Evolutionary conservation across 2,113 vertebrate species (phyloP), one percentile per base, ranked within the genome.

Genomic region (Rhabdomys dilectus): DNA sequence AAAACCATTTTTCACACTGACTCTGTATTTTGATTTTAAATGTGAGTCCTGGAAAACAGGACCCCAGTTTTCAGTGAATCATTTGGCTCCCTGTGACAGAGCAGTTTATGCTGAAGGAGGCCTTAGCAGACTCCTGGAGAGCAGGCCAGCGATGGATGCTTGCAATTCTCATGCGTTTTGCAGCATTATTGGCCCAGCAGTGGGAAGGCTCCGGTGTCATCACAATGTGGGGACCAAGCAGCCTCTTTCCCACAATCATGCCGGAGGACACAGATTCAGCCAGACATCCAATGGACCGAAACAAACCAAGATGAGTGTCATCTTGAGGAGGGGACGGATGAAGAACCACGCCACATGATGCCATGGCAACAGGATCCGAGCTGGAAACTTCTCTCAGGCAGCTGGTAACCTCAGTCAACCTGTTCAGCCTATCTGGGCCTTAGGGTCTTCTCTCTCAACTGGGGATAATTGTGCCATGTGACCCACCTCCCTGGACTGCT

Each of bases 1-100:
- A 96, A 96, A 96, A 78, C 73, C 91, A 87, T 95, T 97, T 64
- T 96, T 96, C 96, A 97, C 96, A 97, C 78, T 94, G 93, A 97
- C 94, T 96, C 96, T 97, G 96, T 85, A 9, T 88, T 86, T 93
- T 92, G 93, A 73, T 95, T 96, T n/a, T 64, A 68, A 90, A 78
- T 58, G 29, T 10, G 77, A 93, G 29, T n/a, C 72, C 60, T 75
- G 15, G 86, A 87, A 94, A 88, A 94, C 56, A 29, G 26, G 34
- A 56, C 91, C 51, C 68, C 60, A 9, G 19, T 81, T 60, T 78
- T 73, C 42, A 72, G 76, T 64, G 72, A 26, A 75, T 68, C 72
- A 42, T 91, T 81, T 72, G 88, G 7, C 72, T 48, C 11, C 12
- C 0, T 1, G 3, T 7, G n/a, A 68, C 86, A 51, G 73, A n/a